Evolutionary conservation across 2,888 invertebrate species (phyloP).

Genomic region (Podabrus alpinus): DNA sequence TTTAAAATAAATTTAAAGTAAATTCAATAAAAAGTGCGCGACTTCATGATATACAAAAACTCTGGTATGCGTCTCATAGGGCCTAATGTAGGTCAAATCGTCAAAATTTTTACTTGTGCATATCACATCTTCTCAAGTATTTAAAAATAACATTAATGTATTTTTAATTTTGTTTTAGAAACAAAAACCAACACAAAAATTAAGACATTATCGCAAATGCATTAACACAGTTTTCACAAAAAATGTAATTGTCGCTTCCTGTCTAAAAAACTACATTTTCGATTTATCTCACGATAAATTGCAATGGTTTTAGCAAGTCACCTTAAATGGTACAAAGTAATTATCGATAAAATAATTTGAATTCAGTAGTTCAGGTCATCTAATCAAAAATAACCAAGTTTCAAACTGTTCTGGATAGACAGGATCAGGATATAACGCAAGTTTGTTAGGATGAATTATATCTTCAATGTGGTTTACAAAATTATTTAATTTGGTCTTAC

Average conservation of each 20-base stretch:
- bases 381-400: neutral
- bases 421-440: neutral
- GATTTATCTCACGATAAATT: neutral
- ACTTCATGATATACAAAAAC: neutral
- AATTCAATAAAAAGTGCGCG: neutral
- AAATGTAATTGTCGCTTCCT: neutral
- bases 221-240: neutral
- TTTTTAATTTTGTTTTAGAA: neutral
- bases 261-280: neutral
- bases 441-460: neutral
- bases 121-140: neutral
- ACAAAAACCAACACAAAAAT: neutral
- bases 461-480: neutral
- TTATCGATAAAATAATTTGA: neutral
- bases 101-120: neutral
- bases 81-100: neutral
- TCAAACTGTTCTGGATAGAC: neutral
- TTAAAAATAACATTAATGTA: neutral
- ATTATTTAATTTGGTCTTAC: neutral
- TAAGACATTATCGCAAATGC: neutral
- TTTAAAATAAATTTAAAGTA: neutral
- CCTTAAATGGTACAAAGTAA: neutral
- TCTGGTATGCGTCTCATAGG: neutral
- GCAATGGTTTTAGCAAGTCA: neutral
- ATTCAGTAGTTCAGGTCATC: neutral